Percentiles rank a stretch among this genome's conserved stretches.
Conservation (phyloP, 2,888 invertebrate genomes). For the Athetis lepigone region DNA sequence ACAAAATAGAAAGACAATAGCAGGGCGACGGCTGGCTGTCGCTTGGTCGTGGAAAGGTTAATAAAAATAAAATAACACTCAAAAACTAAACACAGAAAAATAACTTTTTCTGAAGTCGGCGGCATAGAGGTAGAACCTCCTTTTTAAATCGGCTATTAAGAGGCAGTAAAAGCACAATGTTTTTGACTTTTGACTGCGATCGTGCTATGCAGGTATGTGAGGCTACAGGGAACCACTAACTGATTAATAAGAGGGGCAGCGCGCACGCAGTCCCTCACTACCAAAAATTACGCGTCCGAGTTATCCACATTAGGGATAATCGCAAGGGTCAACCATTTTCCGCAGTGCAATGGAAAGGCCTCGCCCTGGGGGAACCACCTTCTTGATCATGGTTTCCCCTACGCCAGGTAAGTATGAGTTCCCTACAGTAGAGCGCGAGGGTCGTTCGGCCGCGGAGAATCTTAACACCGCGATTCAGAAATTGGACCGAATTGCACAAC, state of each 20-base stretch:
- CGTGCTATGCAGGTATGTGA: no score
- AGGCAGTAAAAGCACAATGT: no score
- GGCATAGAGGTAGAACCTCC: no score
- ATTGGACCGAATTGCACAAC: constrained; percentile 9
- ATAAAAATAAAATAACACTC: no score
- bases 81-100: no score
- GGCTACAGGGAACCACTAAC: no score
- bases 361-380: constrained; percentile 38
- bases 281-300: constrained; percentile 43
- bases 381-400: constrained; percentile 32
- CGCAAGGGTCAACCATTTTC: constrained; percentile 37
- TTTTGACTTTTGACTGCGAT: no score
- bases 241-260: constrained; percentile 14
- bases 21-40: no score
- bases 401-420: constrained; percentile 42
- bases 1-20: no score
- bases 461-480: constrained; percentile 37
- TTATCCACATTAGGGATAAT: constrained; percentile 40
- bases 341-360: constrained; percentile 31
- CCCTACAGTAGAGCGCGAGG: neutral
- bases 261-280: constrained; percentile 43
- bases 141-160: no score
- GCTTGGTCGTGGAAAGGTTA: no score
- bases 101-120: no score
- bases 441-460: constrained; percentile 25